Evolutionary conservation across 2,888 invertebrate genomes (phyloP), one percentile per base, ranked within the genome.

Genomic region (Subacronicta megacephala): DNA sequence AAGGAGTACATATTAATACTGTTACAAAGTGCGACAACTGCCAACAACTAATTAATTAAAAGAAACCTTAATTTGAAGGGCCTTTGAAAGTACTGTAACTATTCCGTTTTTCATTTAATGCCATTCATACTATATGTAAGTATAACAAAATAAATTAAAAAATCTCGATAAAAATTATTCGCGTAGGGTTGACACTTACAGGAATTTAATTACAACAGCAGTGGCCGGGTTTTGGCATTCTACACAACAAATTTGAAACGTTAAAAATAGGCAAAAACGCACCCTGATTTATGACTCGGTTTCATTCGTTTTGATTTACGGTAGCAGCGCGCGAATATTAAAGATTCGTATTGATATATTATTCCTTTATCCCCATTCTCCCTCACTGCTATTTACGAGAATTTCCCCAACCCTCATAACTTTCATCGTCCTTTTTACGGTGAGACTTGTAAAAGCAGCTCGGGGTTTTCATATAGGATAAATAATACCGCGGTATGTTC

Each of bases 341-440:
- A 93, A 93, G 92, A 94, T 91, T 93, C 92, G 89, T 92, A 94
- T 93, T 94, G 93, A 93, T 93, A 93, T 93, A 94, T 94, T 94
- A 93, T 93, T 91, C 92, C 90, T 92, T 92, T 92, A 93, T 94
- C 92, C 93, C 86, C 83, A 88, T 92, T 93, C 88, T 90, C 90
- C 90, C 87, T 55, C 85, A 85, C 85, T 85, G 89, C 90, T 92
- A 93, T 93, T 93, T 93, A 93, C 92, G 92, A 88, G 91, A 88
- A 80, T 86, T 87, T 87, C 85, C 87, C 91, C 89, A 80, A 88
- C 90, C 89, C 90, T 91, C 90, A 90, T 93, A 93, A 92, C 92
- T 92, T 93, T 88, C 88, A 88, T 86, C 89, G 90, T 90, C 90
- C 87, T 88, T 92, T 92, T 92, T 90, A 90, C 87, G 84, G 85